Conservation (phyloP, 2,888 invertebrate species). For the Eristalis intricaria region DNA sequence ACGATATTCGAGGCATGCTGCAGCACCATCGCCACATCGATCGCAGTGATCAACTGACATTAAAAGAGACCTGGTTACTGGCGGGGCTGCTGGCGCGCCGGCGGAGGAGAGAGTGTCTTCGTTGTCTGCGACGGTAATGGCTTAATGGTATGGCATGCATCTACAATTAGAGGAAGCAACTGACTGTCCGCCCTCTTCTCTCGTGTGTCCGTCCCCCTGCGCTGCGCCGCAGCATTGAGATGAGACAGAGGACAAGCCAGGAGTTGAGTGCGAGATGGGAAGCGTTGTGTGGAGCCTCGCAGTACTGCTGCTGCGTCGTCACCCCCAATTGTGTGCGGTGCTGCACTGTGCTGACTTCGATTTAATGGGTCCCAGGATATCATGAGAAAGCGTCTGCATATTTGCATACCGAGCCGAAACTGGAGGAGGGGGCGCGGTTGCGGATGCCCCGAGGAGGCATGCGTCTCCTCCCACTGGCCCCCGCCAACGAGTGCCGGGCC, state of each 20-base stretch:
- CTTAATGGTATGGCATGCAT: constrained; percentile 71
- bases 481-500: neutral
- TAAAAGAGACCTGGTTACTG: constrained; percentile 64
- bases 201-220: constrained; percentile 17
- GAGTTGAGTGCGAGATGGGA: neutral
- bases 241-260: constrained; percentile 34
- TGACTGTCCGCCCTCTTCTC: constrained; percentile 67
- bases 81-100: neutral
- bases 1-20: constrained; percentile 65
- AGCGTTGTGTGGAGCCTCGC: constrained; percentile 9
- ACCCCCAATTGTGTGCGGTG: constrained; percentile 55
- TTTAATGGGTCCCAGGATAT: neutral
- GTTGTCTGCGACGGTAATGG: constrained; percentile 62
- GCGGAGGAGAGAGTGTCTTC: constrained; percentile 32
- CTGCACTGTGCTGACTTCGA: constrained; percentile 26
- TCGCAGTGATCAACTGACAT: constrained; percentile 63
- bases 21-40: constrained; percentile 24
- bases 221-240: constrained; percentile 1
- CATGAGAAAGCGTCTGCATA: neutral
- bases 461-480: neutral
- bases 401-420: neutral
- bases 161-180: constrained; percentile 72
- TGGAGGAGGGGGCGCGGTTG: neutral
- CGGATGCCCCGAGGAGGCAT: neutral
- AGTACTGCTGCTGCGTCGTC: constrained; percentile 31